Evolutionary conservation across 2,888 invertebrate species (phyloP), one percentile per base, ranked within the genome.

Genomic region (Augiades crinisus): DNA sequence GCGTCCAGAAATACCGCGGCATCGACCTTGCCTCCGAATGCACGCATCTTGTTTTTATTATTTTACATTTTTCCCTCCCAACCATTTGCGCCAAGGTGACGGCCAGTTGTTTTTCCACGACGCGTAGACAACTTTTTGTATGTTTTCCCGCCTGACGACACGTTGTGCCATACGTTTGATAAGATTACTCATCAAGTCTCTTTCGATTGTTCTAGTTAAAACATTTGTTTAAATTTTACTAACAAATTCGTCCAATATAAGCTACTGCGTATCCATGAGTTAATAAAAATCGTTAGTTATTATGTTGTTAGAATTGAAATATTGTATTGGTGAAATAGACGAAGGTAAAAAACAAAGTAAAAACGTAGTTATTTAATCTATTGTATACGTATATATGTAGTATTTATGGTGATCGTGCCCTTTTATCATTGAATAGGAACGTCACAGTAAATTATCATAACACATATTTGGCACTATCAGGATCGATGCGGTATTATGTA

Each of bases 1-100:
- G 75, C 67, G 75, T 83, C 81, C 83, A 72, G 75, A 86, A 86
- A 87, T 86, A 86, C 75, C 75, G 62, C 83, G 78, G 73, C 84
- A 81, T 74, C 86, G 86, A 85, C 87, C 85, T 87, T 87, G 86
- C 70, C 71, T 80, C 68, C 66, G 72, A 74, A 72, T 83, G 84
- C 81, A 82, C 77, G 78, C 78, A 74, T 67, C 66, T 75, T 83
- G 80, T 82, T 82, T 83, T 83, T 81, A 80, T 82, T 82, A 78
- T 82, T 81, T 78, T 65, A 58, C 72, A 75, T 81, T 83, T 83
- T 80, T 75, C 71, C 68, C 67, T 62, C 59, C 63, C 68, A 75
- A 65, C 69, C 68, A 70, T 73, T 73, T 68, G 65, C 68, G 69
- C 63, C 78, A 84, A 85, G 85, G 86, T 85, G 84, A 86, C 64